Evolutionary conservation across 35 echinoderm and acorn worm genomes (phyloP).

Genomic region (Ptychodera flava): DNA sequence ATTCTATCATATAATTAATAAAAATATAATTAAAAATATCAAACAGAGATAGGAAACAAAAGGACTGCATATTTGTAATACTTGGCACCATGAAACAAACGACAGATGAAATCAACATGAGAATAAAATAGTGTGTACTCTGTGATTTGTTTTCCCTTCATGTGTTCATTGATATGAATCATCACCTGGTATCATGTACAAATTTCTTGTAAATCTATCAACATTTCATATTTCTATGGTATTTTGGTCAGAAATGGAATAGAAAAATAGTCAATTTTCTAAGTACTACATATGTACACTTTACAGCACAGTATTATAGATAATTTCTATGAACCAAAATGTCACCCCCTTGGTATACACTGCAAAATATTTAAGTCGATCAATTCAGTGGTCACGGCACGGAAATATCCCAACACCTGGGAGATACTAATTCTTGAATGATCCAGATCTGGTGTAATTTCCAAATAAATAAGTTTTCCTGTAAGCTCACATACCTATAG

Average conservation of each 20-base stretch:
- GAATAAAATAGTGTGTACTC: background rate
- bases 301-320: background rate
- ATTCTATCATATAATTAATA: background rate
- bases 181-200: background rate
- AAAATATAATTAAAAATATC: background rate
- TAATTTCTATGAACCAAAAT: background rate
- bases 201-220: background rate
- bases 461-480: too few species aligned
- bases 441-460: too few species aligned
- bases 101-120: background rate
- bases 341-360: background rate
- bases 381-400: background rate
- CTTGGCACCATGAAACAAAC: background rate
- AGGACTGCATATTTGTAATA: background rate
- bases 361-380: background rate
- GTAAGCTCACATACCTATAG: too few species aligned
- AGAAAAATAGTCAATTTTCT: background rate
- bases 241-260: background rate
- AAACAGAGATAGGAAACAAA: background rate
- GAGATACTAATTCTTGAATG: too few species aligned
- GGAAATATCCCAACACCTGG: background rate
- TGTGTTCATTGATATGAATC: background rate
- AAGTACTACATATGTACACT: slow-evolving; percentile 1
- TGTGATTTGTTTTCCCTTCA: background rate
- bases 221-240: background rate